phyloP scores from a whole-genome alignment of 2,888 invertebrate genomes.

The Graphium colonna region DNA sequence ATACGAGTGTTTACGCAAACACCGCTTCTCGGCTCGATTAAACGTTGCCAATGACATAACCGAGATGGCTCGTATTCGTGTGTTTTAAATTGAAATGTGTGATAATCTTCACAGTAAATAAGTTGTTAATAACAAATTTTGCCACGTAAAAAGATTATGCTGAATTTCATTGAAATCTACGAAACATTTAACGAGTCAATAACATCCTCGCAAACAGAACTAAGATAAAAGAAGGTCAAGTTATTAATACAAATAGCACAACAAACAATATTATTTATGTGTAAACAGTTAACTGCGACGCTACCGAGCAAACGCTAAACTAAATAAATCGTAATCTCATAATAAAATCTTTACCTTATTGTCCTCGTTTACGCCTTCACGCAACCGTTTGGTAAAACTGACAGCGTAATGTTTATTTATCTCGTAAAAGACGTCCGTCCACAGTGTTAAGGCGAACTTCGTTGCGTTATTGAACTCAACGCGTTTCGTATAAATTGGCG shows the following conservation, averaged over 20 bases:
- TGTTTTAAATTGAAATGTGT: slow-evolving; percentile 3
- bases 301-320: slow-evolving; percentile 25
- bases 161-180: no score
- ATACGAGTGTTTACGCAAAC: slow-evolving; percentile 35
- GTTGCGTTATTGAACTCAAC: slow-evolving; percentile 20
- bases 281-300: slow-evolving; percentile 8
- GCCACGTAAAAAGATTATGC: neutral
- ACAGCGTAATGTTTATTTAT: slow-evolving; percentile 33
- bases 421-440: slow-evolving; percentile 37
- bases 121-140: neutral
- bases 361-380: slow-evolving; percentile 39
- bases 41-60: slow-evolving; percentile 28
- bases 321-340: slow-evolving; percentile 30
- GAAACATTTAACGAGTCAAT: no score
- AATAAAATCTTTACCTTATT: slow-evolving; percentile 45
- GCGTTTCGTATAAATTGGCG: slow-evolving; percentile 40
- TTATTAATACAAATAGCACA: neutral
- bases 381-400: slow-evolving; percentile 35
- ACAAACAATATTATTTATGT: slow-evolving; percentile 10
- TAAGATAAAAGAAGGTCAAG: slow-evolving; percentile 3
- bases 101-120: neutral
- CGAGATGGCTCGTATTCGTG: slow-evolving; percentile 9
- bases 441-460: slow-evolving; percentile 38
- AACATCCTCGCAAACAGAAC: no score
- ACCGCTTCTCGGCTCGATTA: slow-evolving; percentile 28